Conservation (phyloP, 2,888 invertebrate species). For the Colletes collaris region DNA sequence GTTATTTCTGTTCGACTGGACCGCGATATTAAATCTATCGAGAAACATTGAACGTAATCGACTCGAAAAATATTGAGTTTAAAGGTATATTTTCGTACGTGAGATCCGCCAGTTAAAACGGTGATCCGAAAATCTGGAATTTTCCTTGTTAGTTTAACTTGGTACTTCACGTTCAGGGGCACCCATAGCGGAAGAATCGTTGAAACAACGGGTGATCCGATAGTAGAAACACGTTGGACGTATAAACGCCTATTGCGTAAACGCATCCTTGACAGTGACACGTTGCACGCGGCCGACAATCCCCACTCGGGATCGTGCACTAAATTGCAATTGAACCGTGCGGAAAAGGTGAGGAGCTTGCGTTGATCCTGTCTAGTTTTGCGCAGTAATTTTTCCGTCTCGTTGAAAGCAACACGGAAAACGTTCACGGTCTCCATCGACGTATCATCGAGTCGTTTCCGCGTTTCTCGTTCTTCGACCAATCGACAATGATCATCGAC, state of each 20-base stretch:
- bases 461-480: not conserved
- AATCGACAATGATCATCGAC: constrained; percentile 64
- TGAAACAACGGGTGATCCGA: not conserved
- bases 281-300: constrained; percentile 29
- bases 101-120: too few species aligned
- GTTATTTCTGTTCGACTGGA: too few species aligned
- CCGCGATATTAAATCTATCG: too few species aligned
- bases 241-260: constrained; percentile 40
- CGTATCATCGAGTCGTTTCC: not conserved
- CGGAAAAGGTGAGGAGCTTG: constrained; percentile 61
- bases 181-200: too few species aligned
- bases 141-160: too few species aligned
- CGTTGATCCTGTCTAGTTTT: constrained; percentile 60
- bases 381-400: constrained; percentile 76
- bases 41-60: too few species aligned
- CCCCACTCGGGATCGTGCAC: constrained; percentile 54
- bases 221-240: not conserved
- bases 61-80: too few species aligned
- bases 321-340: constrained; percentile 51
- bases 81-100: too few species aligned
- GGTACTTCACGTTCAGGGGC: too few species aligned
- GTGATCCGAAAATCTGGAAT: too few species aligned
- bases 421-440: not conserved
- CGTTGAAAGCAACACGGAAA: constrained; percentile 29
- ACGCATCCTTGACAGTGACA: constrained; percentile 61